Conservation (phyloP, 2,113 vertebrate species). For the Piaya cayana region DNA sequence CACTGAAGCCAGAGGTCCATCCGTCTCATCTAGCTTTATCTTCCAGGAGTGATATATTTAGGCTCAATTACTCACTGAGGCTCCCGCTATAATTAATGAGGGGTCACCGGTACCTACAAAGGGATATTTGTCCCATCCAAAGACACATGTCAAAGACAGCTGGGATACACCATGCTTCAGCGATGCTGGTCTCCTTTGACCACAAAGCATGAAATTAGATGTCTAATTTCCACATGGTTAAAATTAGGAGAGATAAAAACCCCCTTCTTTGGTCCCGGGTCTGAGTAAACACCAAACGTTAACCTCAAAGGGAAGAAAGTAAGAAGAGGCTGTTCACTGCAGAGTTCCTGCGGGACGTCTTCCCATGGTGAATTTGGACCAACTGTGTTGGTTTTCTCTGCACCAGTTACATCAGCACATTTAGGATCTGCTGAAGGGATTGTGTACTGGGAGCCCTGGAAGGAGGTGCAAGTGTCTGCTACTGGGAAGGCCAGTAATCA, state of each 20-base stretch:
- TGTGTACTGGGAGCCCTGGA: background rate
- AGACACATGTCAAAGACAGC: constrained; percentile 13
- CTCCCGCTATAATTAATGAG: background rate
- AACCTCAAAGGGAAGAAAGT: background rate
- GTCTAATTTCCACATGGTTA: constrained; percentile 38
- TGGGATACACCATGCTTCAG: background rate
- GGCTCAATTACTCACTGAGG: background rate
- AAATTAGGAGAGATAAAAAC: constrained; percentile 27
- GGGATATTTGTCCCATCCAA: constrained; percentile 8
- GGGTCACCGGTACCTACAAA: constrained; percentile 10
- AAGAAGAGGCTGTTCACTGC: background rate
- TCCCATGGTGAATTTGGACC: background rate
- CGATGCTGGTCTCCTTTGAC: constrained; percentile 46
- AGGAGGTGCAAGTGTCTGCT: background rate
- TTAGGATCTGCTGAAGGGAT: background rate
- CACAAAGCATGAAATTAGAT: constrained; percentile 54
- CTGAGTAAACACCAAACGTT: constrained; percentile 26
- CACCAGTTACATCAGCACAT: background rate
- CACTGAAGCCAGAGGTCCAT: background rate
- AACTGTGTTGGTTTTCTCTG: background rate
- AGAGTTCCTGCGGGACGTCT: background rate
- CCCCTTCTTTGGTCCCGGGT: background rate
- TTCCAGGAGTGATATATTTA: background rate
- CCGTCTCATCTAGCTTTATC: background rate
- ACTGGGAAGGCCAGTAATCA: background rate